Evolutionary conservation across 2,797 vertebrate genomes (phyloP).

Genomic region (Melanotaenia parkinsoni): DNA sequence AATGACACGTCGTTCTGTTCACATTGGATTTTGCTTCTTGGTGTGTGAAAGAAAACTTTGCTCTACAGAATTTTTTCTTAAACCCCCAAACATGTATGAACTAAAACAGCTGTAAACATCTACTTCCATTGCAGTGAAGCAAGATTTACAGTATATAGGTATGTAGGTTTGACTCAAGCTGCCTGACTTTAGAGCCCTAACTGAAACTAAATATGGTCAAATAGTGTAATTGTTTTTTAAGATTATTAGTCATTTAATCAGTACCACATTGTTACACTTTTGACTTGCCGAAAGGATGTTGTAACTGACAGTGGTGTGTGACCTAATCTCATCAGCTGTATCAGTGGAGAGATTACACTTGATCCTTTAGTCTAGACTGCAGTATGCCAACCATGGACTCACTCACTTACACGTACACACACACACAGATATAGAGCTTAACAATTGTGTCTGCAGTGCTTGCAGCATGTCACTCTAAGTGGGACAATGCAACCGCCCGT

Average conservation of each 20-base stretch:
- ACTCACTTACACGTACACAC: constrained; percentile 24
- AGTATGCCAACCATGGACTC: constrained; percentile 58
- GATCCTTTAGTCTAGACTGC: constrained; percentile 78
- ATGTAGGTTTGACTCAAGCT: too few relatives aligned
- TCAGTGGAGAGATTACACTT: constrained; percentile 75
- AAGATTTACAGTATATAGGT: too few relatives aligned
- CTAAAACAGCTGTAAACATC: background rate
- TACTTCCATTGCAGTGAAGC: background rate
- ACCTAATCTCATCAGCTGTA: constrained; percentile 69
- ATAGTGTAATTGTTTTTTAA: background rate
- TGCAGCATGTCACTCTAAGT: constrained; percentile 58
- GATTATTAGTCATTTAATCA: background rate
- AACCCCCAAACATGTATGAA: constrained; percentile 6
- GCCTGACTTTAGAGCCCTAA: too few relatives aligned
- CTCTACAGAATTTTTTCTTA: constrained; percentile 6
- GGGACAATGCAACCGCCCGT: constrained; percentile 63
- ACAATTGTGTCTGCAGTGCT: constrained; percentile 61
- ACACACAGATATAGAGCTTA: constrained; percentile 39
- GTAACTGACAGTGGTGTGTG: constrained; percentile 41
- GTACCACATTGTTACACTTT: background rate
- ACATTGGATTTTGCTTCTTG: constrained; percentile 3
- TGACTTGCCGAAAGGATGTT: constrained; percentile 21
- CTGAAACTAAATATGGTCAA: background rate
- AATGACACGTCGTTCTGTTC: constrained; percentile 24
- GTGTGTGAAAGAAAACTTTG: constrained; percentile 18